phyloP scores from a whole-genome alignment of 2,888 invertebrate genomes.

The Parthenolecanium corni region DNA sequence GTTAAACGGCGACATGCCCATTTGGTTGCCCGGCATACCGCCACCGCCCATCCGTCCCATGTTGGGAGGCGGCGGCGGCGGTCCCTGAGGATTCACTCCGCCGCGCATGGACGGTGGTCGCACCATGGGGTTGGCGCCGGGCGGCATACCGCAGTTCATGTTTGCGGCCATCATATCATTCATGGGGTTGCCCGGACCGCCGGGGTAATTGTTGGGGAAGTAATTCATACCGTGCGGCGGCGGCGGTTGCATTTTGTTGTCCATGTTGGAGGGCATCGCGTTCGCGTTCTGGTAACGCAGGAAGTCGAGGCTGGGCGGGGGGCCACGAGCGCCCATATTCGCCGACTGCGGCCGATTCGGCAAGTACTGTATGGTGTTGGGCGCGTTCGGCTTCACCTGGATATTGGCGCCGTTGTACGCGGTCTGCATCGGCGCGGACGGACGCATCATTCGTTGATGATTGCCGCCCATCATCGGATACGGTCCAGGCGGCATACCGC shows the following conservation, averaged over 20 bases:
- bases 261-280: constrained; percentile 56
- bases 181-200: constrained; percentile 32
- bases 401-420: constrained; percentile 68
- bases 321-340: constrained; percentile 56
- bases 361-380: constrained; percentile 95
- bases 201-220: constrained; percentile 44
- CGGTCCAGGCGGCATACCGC: constrained; percentile 39
- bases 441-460: constrained; percentile 44
- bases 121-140: constrained; percentile 30
- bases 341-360: constrained; percentile 72
- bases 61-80: constrained; percentile 1
- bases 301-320: constrained; percentile 80
- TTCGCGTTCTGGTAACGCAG: constrained; percentile 61
- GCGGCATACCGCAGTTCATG: constrained; percentile 24
- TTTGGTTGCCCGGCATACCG: not conserved
- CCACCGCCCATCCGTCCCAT: constrained; percentile 30
- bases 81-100: constrained; percentile 26
- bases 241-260: constrained; percentile 56
- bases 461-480: constrained; percentile 37
- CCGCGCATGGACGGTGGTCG: constrained; percentile 27
- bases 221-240: constrained; percentile 60
- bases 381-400: constrained; percentile 83
- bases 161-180: constrained; percentile 35
- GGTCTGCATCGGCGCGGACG: constrained; percentile 44
- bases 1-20: constrained; percentile 19